Conservation (phyloP, 2,797 vertebrate genomes). For the Parambassis ranga region DNA sequence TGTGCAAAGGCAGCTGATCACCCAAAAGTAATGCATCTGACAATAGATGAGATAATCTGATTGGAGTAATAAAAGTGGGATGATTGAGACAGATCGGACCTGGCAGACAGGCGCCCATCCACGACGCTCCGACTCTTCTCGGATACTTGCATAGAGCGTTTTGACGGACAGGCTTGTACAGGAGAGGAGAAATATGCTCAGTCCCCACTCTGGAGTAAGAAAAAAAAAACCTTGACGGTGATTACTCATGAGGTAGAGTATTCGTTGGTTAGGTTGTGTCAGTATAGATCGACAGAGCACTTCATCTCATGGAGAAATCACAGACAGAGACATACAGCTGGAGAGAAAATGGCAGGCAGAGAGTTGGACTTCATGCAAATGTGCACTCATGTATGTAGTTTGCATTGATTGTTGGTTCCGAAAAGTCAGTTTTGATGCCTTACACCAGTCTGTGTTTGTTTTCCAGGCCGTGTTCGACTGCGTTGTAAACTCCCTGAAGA, state of each 20-base stretch:
- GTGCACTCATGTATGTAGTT: background rate
- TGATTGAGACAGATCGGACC: conserved; percentile 44
- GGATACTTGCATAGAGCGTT: conserved; percentile 3
- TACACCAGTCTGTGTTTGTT: background rate
- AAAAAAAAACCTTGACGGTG: conserved; percentile 13
- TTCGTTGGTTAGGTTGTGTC: conserved; percentile 46
- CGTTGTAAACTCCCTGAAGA: conserved; percentile 97
- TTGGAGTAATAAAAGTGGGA: conserved; percentile 29
- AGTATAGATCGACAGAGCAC: conserved; percentile 31
- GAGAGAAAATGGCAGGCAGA: conserved; percentile 9
- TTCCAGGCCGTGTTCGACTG: conserved; percentile 97
- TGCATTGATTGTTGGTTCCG: background rate
- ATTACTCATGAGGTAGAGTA: conserved; percentile 40
- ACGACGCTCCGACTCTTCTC: background rate
- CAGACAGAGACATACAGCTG: background rate
- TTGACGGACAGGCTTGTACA: conserved; percentile 33
- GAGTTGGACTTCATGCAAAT: background rate
- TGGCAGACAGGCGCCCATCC: conserved; percentile 40
- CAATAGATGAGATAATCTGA: conserved; percentile 43
- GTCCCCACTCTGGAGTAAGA: background rate
- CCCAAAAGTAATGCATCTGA: conserved; percentile 46
- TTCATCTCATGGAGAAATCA: conserved; percentile 32
- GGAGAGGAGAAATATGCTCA: background rate
- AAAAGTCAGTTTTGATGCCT: background rate
- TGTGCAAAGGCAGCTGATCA: conserved; percentile 13